Conservation (phyloP, 2,888 invertebrate genomes). For the Rapana venosa region DNA sequence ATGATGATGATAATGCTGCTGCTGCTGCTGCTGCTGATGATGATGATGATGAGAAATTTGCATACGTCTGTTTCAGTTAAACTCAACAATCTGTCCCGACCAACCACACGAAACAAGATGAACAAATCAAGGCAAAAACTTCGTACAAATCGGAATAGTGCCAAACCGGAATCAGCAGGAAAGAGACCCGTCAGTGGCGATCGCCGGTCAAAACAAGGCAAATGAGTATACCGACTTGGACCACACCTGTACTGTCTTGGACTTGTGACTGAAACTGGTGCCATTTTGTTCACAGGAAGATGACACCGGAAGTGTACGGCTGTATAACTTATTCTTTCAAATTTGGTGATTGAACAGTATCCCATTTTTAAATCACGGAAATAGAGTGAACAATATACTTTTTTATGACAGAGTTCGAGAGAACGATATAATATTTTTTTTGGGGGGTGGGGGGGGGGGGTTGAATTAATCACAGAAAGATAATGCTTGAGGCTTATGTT, state of each 20-base stretch:
- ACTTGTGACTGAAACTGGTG: neutral
- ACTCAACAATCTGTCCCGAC: slow-evolving; percentile 38
- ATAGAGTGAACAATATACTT: no score
- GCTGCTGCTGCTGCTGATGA: neutral
- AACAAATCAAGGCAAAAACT: neutral
- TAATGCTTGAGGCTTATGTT: no score
- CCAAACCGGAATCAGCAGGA: slow-evolving; percentile 36
- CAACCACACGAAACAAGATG: slow-evolving; percentile 27
- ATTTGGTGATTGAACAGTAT: no score
- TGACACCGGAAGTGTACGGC: neutral
- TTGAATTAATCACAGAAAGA: no score
- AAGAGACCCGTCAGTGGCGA: slow-evolving; percentile 40
- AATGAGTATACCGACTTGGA: slow-evolving; percentile 2
- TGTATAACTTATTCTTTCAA: no score
- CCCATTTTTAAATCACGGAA: no score
- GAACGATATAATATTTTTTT: no score
- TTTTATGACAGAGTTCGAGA: no score
- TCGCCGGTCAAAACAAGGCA: slow-evolving; percentile 15
- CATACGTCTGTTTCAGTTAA: slow-evolving; percentile 31
- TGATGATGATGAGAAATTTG: neutral
- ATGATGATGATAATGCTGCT: neutral
- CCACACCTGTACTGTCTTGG: neutral
- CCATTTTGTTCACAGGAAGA: neutral
- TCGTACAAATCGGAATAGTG: slow-evolving; percentile 3
- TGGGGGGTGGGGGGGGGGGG: no score